Conservation (phyloP, 1,140 invertebrate species). For the Parapsyche elsis region DNA sequence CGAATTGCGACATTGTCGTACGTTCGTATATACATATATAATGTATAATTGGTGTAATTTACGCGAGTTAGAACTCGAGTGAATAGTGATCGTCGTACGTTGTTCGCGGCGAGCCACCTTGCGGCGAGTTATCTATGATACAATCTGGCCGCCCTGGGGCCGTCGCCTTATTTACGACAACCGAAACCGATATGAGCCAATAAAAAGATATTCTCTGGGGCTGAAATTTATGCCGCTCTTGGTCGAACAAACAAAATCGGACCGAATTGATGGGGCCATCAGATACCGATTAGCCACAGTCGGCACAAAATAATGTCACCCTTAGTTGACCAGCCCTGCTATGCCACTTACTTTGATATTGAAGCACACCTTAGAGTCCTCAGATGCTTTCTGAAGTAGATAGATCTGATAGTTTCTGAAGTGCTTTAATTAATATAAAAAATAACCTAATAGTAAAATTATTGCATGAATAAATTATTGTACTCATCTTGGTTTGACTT, state of each 20-base stretch:
- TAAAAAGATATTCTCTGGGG: slow-evolving; percentile 22
- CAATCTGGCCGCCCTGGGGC: not conserved
- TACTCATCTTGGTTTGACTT: no score
- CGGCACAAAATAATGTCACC: not conserved
- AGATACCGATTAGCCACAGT: slow-evolving; percentile 4
- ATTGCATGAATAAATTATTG: no score
- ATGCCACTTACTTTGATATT: no score
- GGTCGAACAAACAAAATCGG: not conserved
- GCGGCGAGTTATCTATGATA: slow-evolving; percentile 12
- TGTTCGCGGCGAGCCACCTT: not conserved
- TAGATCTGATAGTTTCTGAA: no score
- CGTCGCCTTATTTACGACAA: not conserved
- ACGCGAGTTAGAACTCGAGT: not conserved
- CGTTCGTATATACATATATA: no score
- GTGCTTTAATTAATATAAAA: no score
- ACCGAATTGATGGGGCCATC: not conserved
- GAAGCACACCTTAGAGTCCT: no score
- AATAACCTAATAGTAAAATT: no score
- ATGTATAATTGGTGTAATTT: not conserved
- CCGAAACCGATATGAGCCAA: slow-evolving; percentile 17
- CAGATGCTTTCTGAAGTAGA: no score
- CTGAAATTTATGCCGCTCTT: slow-evolving; percentile 7
- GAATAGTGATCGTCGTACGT: not conserved
- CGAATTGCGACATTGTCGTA: no score
- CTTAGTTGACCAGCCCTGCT: no score